These are phyloP conservation scores for Caenorhabditis latens DNA, from an alignment of 1,140 invertebrate genomes.

Conservation along the genomic window DNA sequence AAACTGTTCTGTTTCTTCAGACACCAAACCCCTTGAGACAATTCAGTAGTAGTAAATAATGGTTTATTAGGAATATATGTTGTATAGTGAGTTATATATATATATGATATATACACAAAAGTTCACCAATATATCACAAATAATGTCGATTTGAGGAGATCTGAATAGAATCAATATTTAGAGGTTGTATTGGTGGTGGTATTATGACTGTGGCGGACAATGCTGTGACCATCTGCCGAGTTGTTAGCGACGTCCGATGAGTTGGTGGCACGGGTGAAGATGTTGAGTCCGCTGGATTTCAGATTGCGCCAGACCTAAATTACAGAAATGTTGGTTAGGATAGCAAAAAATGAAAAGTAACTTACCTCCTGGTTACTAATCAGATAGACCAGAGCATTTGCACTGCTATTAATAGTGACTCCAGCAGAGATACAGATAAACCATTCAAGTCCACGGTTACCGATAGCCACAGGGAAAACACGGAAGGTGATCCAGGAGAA, in stretches of 20 bases:
- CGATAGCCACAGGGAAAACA: slow-evolving; percentile 5
- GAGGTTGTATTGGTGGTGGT: slow-evolving; percentile 3
- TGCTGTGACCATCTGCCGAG: slow-evolving; percentile 21
- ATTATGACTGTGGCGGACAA: slow-evolving; percentile 6
- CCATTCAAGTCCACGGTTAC: slow-evolving; percentile 15
- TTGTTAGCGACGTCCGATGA: slow-evolving; percentile 8
- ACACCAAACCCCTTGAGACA: too few relatives aligned
- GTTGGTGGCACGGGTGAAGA: background rate
- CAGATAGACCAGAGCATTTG: slow-evolving; percentile 44
- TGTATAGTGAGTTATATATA: too few relatives aligned
- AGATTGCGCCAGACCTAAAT: slow-evolving; percentile 4
- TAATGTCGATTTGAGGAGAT: background rate
- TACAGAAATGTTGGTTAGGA: background rate
- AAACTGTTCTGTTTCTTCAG: too few relatives aligned
- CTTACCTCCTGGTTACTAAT: slow-evolving; percentile 33
- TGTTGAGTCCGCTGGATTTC: slow-evolving; percentile 28
- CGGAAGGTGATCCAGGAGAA: slow-evolving; percentile 52
- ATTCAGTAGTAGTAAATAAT: too few relatives aligned
- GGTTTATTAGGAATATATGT: too few relatives aligned
- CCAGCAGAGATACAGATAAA: slow-evolving; percentile 45
- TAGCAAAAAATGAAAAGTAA: background rate
- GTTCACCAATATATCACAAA: too few relatives aligned
- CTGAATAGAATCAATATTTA: slow-evolving; percentile 28
- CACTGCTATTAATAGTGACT: slow-evolving; percentile 25
- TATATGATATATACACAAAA: too few relatives aligned